These are phyloP conservation scores for Alentia gelatinosa DNA, from an alignment of 2,888 invertebrate species.

Conservation along the genomic window DNA sequence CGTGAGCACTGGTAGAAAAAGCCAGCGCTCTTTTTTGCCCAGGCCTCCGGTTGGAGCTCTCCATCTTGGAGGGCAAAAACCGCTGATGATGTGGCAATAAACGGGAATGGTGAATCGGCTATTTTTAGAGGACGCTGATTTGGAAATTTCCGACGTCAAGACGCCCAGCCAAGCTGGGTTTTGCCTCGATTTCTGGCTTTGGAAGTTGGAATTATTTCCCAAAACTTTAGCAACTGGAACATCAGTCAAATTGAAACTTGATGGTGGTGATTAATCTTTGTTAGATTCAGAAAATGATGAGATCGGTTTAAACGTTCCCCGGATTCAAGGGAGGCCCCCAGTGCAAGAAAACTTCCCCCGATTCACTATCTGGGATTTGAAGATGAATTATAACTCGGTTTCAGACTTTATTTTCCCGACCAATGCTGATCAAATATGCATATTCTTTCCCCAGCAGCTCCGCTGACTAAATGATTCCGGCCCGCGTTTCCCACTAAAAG, in stretches of 20 bases:
- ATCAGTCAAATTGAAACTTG: constrained; percentile 50
- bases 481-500: not conserved
- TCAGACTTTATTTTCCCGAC: constrained; percentile 4
- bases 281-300: constrained; percentile 42
- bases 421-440: constrained; percentile 33
- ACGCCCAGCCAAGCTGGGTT: not conserved
- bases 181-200: not conserved
- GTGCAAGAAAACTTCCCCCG: not conserved
- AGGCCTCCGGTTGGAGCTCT: constrained; percentile 46
- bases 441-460: not conserved
- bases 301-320: constrained; percentile 32
- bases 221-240: constrained; percentile 49
- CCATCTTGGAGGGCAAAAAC: constrained; percentile 49
- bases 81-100: constrained; percentile 53
- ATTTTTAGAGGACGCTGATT: constrained; percentile 50
- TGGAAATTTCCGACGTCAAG: constrained; percentile 53
- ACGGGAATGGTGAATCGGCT: constrained; percentile 43
- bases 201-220: constrained; percentile 37
- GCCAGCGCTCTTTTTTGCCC: constrained; percentile 5
- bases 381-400: constrained; percentile 19
- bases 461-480: not conserved
- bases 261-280: constrained; percentile 46
- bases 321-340: not conserved
- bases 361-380: constrained; percentile 39
- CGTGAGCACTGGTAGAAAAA: constrained; percentile 6